phyloP scores from a whole-genome alignment of 2,797 vertebrate species.

The Aplochiton taeniatus region DNA sequence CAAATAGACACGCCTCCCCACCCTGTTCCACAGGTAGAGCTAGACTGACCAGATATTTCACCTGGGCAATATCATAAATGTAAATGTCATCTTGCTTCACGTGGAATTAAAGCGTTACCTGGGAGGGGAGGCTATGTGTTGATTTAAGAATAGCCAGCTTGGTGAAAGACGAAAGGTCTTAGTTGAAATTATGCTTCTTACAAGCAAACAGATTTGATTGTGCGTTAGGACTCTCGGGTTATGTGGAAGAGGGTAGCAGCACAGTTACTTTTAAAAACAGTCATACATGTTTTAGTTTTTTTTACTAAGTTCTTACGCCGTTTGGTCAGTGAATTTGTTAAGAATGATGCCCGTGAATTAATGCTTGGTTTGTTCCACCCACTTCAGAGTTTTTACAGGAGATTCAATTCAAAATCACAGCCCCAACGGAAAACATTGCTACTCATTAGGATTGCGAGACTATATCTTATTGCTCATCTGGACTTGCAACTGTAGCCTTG shows the following conservation, averaged over 20 bases:
- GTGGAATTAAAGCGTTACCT: constrained; percentile 22
- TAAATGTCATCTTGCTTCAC: neutral
- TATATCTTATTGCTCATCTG: constrained; percentile 62
- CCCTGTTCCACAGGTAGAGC: neutral
- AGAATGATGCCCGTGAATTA: constrained; percentile 25
- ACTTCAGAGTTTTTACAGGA: constrained; percentile 20
- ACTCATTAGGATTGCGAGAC: constrained; percentile 51
- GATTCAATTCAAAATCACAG: constrained; percentile 15
- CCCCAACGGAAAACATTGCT: constrained; percentile 27
- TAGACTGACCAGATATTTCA: too few species aligned
- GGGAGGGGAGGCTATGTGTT: constrained; percentile 24
- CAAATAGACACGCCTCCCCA: constrained; percentile 1
- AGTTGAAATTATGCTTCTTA: neutral
- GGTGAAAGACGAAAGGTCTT: constrained; percentile 17
- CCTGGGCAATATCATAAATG: neutral
- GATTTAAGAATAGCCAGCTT: constrained; percentile 31
- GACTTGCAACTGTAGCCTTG: constrained; percentile 34
- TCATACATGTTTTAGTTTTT: constrained; percentile 36
- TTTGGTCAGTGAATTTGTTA: constrained; percentile 39
- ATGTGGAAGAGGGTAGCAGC: constrained; percentile 71
- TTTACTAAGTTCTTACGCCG: constrained; percentile 57
- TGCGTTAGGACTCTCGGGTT: constrained; percentile 66
- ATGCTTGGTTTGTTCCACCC: constrained; percentile 29
- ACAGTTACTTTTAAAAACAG: constrained; percentile 66
- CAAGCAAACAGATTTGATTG: constrained; percentile 57